A percentile compares a stretch with the other conserved stretches of the same genome.
Conservation (phyloP, 2,113 vertebrate species). For the Nicator chloris region DNA sequence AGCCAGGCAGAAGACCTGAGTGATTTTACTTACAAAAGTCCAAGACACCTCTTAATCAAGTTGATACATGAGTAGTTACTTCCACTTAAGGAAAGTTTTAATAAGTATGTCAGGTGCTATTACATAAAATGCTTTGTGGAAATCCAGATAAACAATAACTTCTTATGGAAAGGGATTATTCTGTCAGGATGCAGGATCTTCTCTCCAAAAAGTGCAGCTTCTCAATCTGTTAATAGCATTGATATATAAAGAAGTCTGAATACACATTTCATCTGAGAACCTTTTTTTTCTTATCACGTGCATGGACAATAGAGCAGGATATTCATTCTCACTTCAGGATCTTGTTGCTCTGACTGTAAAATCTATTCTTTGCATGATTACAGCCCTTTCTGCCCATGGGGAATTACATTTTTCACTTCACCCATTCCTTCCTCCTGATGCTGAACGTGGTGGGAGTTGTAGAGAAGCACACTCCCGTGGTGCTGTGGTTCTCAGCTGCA, state of each 20-base stretch:
- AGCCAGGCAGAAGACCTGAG: neutral
- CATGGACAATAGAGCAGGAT: neutral
- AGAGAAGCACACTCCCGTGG: fast-evolving
- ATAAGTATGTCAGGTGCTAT: neutral
- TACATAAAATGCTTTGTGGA: neutral
- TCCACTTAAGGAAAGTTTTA: neutral
- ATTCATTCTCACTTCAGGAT: neutral
- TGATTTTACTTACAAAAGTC: neutral
- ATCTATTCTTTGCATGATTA: neutral
- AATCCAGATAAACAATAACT: neutral
- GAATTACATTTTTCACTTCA: neutral
- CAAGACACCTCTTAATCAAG: neutral
- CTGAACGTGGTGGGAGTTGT: neutral
- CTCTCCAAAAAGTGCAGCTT: neutral
- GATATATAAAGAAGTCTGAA: neutral
- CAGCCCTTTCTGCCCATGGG: neutral
- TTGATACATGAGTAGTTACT: neutral
- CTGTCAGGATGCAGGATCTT: neutral
- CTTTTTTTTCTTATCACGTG: neutral
- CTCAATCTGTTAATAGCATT: neutral
- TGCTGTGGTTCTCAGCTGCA: neutral
- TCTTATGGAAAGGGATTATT: neutral
- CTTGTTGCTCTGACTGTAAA: neutral
- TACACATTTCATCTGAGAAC: neutral
- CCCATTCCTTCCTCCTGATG: neutral